Base-by-base conservation (phyloP, 2,113 vertebrate species). In the Neoarius graeffei region DNA sequence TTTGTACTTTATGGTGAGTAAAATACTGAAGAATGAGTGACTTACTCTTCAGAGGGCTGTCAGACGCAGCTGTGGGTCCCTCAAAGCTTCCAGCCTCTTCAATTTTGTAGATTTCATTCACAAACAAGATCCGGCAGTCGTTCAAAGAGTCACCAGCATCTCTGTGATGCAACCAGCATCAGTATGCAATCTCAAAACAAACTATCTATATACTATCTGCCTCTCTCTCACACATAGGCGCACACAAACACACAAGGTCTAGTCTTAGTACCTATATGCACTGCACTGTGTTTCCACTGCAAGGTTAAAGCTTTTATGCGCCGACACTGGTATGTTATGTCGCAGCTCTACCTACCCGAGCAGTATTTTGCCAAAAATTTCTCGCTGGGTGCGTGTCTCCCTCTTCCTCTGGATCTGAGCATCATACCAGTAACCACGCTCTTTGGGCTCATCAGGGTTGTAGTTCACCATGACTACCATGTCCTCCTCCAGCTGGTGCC, bases 391-490 rank as follows among this genome's bases (percentile, higher is more conserved):
- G 69, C 98, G 96, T 0, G 96, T 98, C 90, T 99, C 97, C 11
- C 96, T 95, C 91, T 97, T 99, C 50, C 92, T 96, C 92, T 96
- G 94, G 88, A 99, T 98, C 94, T 97, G 95, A 0, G 97, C 98
- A 0, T 99, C 98, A 0, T 99, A 99, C 98, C 98, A 99, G 94
- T 98, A 99, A 0, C 98, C 98, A 0, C 98, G 96, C 86, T 99
- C 98, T 85, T 96, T 96, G 3, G 97, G 96, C 1, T 97, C 97
- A 4, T 99, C 98, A 0, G 97, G 96, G 88, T 99, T 99, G 89
- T 96, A 99, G 94, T 99, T 99, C 50, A 99, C 94, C 98, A 99
- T 99, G 20, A 99, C 97, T 35, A 97, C 91, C 93, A 98, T 97
- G 17, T 97, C 98, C 4, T 94, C 92, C 84, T 97, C 95, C 83